phyloP scores from a whole-genome alignment of 1,140 invertebrate species.

The Leguminivora glycinivorella region DNA sequence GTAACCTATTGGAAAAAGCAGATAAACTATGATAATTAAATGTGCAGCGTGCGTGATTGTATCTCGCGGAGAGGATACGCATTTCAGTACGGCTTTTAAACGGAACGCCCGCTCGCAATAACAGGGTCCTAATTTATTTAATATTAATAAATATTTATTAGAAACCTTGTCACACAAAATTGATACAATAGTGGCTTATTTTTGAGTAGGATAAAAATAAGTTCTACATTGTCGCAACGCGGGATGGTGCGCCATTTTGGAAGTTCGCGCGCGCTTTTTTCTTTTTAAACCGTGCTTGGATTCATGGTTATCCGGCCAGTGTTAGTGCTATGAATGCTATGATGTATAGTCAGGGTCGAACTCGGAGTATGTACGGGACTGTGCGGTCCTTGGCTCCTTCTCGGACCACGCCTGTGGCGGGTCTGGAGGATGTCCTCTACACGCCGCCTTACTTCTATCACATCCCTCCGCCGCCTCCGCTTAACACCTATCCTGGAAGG shows the following conservation, averaged over 20 bases:
- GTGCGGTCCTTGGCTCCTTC: constrained; percentile 63
- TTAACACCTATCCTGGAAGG: constrained; percentile 70
- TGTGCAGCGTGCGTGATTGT: constrained; percentile 62
- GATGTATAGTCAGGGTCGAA: constrained; percentile 60
- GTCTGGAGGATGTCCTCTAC: constrained; percentile 60
- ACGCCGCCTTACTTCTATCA: constrained; percentile 70
- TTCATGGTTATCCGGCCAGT: constrained; percentile 44
- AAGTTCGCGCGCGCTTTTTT: constrained; percentile 45
- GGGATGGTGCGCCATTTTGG: constrained; percentile 35
- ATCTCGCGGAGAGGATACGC: constrained; percentile 47
- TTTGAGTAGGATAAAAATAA: constrained; percentile 65
- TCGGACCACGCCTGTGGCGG: constrained; percentile 51
- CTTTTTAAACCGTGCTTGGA: constrained; percentile 44
- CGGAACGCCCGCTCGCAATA: constrained; percentile 20
- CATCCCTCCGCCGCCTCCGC: constrained; percentile 60
- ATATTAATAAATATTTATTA: constrained; percentile 69
- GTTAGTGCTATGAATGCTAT: constrained; percentile 47
- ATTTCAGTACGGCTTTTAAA: constrained; percentile 43
- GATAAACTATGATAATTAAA: constrained; percentile 76
- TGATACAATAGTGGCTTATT: constrained; percentile 64
- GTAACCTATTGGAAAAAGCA: constrained; percentile 74
- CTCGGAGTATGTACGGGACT: constrained; percentile 66
- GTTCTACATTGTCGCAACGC: constrained; percentile 50
- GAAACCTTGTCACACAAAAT: constrained; percentile 46
- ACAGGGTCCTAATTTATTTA: constrained; percentile 56